These are phyloP conservation scores for Fistularia tabacaria DNA, from an alignment of 2,797 vertebrate species.

Conservation along the genomic window DNA sequence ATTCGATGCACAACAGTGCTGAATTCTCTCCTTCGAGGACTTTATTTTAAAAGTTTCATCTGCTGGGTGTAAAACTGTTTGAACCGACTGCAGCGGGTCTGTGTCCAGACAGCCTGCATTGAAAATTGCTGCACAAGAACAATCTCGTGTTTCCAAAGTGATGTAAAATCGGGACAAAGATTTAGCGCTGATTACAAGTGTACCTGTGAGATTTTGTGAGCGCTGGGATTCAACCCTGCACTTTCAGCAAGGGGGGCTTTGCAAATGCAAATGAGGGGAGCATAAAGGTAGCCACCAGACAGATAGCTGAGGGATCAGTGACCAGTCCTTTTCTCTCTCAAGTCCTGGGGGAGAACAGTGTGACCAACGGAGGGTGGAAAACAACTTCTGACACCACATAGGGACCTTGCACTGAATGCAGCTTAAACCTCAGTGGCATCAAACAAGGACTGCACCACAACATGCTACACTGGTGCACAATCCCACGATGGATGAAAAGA, in stretches of 20 bases:
- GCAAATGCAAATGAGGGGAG: slow-evolving; percentile 57
- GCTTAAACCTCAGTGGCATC: slow-evolving; percentile 33
- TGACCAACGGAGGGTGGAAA: slow-evolving; percentile 66
- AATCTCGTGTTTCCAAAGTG: slow-evolving; percentile 48
- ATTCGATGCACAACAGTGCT: slow-evolving; percentile 25
- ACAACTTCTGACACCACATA: slow-evolving; percentile 65
- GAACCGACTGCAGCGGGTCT: slow-evolving; percentile 21
- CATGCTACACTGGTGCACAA: too few species aligned
- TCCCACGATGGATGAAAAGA: too few species aligned
- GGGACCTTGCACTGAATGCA: slow-evolving; percentile 38
- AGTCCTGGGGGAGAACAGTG: slow-evolving; percentile 65
- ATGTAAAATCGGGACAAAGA: slow-evolving; percentile 27
- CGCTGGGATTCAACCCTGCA: slow-evolving; percentile 42
- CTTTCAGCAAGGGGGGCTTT: slow-evolving; percentile 46
- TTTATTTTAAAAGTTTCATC: slow-evolving; percentile 1
- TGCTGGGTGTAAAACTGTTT: too few species aligned
- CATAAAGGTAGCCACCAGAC: slow-evolving; percentile 40
- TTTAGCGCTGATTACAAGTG: slow-evolving; percentile 40
- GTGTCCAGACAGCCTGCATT: slow-evolving; percentile 9
- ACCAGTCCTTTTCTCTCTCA: slow-evolving; percentile 47
- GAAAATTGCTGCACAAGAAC: slow-evolving; percentile 19
- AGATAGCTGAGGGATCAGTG: slow-evolving; percentile 59
- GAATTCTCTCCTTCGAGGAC: slow-evolving; percentile 23
- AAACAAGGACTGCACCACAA: background rate
- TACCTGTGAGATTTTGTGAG: slow-evolving; percentile 25